Base-by-base conservation (phyloP, 2,888 invertebrate species). In the Cataglyphis cursor region DNA sequence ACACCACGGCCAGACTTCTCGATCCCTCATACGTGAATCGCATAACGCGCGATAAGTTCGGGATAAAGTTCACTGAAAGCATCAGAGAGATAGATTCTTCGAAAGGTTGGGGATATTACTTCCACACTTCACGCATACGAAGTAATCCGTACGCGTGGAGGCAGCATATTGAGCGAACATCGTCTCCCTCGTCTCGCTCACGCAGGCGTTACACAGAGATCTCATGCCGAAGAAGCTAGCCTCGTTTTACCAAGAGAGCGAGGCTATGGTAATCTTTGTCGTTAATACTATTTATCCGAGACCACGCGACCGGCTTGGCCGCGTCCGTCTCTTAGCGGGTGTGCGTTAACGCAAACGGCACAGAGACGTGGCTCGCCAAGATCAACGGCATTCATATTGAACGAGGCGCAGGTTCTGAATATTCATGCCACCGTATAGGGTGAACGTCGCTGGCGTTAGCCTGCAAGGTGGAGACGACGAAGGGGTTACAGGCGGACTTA, bases 341-440 rank as follows among this genome's bases (percentile, higher is more conserved):
- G 82, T 89, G 88, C 91, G 90, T 91, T 91, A 90, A 92, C 89
- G 91, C 87, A 90, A 90, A 90, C 89, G 90, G 87, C 91, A 87
- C 86, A 89, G 57, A 89, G 91, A 92, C 90, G 88, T 91, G 90
- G 89, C 90, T 89, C 90, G 90, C 91, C 92, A 93, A 94, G 93
- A 94, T 93, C 93, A 93, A 94, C 93, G 92, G 92, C 93, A 93
- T 94, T 94, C 94, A 93, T 93, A 94, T 94, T 93, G 94, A 93
- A 93, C 92, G 93, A 91, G 92, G 91, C 91, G 89, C 91, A 86
- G 91, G 92, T 92, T 90, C 91, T 93, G 93, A 93, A 93, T 93
- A 93, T 93, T 93, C 93, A 93, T 93, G 91, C 87, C 89, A 92
- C 88, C 91, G 87, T 92, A 92, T 91, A 90, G 85, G 86, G 87